Percentiles rank a stretch among this genome's conserved stretches.
Conservation (phyloP, 2,888 invertebrate genomes). For the Cephus rjabovi region DNA sequence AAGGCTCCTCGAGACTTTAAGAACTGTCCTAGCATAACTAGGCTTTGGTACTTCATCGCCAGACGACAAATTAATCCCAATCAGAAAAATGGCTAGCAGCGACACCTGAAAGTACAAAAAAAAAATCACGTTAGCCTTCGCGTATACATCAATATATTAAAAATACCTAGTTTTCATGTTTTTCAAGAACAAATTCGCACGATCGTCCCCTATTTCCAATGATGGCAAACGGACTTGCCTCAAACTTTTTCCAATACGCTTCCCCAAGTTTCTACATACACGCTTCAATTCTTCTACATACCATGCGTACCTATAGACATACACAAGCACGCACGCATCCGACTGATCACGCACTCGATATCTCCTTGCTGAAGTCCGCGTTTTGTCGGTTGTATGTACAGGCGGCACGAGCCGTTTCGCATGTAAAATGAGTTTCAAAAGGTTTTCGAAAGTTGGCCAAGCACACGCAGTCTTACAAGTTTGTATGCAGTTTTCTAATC, state of each 20-base stretch:
- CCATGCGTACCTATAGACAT: not conserved
- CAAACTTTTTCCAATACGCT: not conserved
- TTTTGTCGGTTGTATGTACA: not conserved
- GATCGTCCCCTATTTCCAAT: not conserved
- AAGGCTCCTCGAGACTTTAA: constrained; percentile 82
- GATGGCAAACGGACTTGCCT: not conserved
- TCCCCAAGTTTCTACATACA: not conserved
- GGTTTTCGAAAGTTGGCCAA: constrained; percentile 43
- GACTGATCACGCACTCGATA: constrained; percentile 6
- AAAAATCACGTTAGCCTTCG: not conserved
- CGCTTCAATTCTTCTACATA: not conserved
- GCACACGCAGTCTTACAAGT: constrained; percentile 9
- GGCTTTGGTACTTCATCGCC: constrained; percentile 63
- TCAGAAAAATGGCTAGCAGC: not conserved
- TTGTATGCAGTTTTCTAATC: constrained; percentile 19
- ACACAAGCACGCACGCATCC: not conserved
- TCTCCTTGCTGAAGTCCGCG: constrained; percentile 3
- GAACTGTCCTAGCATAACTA: constrained; percentile 77
- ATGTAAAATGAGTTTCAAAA: constrained; percentile 35
- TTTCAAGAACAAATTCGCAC: not conserved
- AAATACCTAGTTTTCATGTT: not conserved
- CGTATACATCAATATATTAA: not conserved
- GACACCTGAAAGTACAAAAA: not conserved
- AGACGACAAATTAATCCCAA: not conserved
- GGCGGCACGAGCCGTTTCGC: constrained; percentile 14